These are phyloP conservation scores for Laspeyria flexula DNA, from an alignment of 2,888 invertebrate species.

Conservation along the genomic window DNA sequence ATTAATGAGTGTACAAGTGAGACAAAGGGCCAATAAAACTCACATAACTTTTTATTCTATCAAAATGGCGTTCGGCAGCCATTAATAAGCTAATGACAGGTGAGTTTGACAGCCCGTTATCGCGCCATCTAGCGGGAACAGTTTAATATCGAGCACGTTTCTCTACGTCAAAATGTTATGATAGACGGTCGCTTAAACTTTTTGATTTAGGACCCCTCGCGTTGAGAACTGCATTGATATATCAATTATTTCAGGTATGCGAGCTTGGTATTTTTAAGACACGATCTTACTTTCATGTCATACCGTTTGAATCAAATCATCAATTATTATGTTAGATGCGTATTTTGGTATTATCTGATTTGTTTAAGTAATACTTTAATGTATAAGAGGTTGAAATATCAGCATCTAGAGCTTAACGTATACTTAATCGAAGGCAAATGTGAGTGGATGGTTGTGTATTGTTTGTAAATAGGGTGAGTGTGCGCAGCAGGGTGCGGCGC, in stretches of 20 bases:
- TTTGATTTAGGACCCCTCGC: constrained; percentile 82
- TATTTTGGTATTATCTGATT: constrained; percentile 79
- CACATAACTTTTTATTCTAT: constrained; percentile 71
- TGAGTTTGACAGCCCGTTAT: constrained; percentile 81
- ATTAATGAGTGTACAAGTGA: constrained; percentile 37
- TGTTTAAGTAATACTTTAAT: constrained; percentile 65
- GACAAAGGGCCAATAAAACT: constrained; percentile 61
- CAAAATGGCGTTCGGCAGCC: constrained; percentile 66
- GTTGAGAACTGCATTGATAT: constrained; percentile 81
- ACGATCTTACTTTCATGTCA: constrained; percentile 84
- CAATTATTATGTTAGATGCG: constrained; percentile 74
- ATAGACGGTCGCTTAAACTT: constrained; percentile 70
- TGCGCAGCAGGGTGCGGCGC: constrained; percentile 65
- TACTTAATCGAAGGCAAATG: constrained; percentile 56
- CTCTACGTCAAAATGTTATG: constrained; percentile 82
- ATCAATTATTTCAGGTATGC: constrained; percentile 83
- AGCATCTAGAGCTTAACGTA: constrained; percentile 44
- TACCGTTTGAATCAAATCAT: constrained; percentile 78
- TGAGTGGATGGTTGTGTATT: constrained; percentile 62
- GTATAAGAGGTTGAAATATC: constrained; percentile 41
- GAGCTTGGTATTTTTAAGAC: constrained; percentile 78
- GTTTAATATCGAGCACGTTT: constrained; percentile 79
- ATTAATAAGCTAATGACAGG: constrained; percentile 84
- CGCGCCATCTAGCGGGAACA: constrained; percentile 82
- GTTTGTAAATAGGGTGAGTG: constrained; percentile 75